These are phyloP conservation scores for Callinectes sapidus DNA, from an alignment of 2,888 invertebrate species.

Conservation along the genomic window DNA sequence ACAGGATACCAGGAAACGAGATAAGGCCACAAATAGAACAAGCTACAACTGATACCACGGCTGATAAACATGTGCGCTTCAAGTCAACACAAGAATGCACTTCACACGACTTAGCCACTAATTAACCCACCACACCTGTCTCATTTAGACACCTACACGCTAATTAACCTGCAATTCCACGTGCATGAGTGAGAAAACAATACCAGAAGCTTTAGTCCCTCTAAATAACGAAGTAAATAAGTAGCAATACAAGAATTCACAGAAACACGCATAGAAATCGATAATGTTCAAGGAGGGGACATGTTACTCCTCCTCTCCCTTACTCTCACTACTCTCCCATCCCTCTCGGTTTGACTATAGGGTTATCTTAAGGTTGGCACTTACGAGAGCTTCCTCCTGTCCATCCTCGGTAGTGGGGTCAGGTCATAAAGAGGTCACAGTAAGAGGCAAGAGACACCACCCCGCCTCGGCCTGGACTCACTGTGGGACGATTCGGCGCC, in stretches of 20 bases:
- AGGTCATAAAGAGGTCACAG: conserved; percentile 31
- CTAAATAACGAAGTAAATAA: not conserved
- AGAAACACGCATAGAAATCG: conserved; percentile 6
- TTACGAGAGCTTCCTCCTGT: conserved; percentile 26
- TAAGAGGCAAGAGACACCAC: not conserved
- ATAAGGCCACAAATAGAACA: no score
- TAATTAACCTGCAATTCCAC: not conserved
- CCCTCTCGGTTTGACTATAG: not conserved
- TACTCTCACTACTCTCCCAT: not conserved
- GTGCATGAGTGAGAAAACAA: not conserved
- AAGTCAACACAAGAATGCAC: no score
- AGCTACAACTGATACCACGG: no score
- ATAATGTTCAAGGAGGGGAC: not conserved
- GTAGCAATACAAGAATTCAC: not conserved
- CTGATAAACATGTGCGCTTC: no score
- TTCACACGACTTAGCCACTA: no score
- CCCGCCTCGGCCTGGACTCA: not conserved
- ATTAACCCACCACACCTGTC: no score
- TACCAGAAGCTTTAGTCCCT: not conserved
- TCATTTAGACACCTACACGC: not conserved
- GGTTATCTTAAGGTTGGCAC: not conserved
- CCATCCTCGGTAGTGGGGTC: not conserved
- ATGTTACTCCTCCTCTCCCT: not conserved
- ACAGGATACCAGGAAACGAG: not conserved
- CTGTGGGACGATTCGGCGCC: not conserved